phyloP scores from a whole-genome alignment of 2,797 vertebrate species.

The Crocidura indochinensis region DNA sequence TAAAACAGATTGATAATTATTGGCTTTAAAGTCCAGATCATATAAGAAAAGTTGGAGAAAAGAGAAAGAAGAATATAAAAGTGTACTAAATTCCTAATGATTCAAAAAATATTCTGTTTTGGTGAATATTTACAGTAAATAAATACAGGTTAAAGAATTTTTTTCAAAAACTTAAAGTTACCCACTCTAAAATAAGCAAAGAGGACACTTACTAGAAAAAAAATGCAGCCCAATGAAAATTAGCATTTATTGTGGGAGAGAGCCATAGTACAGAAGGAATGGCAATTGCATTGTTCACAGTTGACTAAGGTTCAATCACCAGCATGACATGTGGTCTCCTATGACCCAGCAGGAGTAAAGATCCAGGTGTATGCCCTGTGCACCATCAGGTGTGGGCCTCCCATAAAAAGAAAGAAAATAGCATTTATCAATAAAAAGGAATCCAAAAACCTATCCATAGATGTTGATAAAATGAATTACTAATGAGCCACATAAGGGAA shows the following conservation, averaged over 20 bases:
- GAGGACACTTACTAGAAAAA: neutral
- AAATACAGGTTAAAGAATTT: neutral
- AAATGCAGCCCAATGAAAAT: neutral
- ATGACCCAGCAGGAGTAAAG: no score
- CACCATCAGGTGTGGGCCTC: no score
- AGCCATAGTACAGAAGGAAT: neutral
- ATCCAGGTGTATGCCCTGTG: no score
- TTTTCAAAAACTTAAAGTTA: neutral
- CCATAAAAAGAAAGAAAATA: no score
- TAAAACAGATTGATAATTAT: constrained; percentile 18
- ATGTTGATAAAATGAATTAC: neutral
- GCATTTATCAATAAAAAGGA: no score
- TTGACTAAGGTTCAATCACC: no score
- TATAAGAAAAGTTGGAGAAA: constrained; percentile 35
- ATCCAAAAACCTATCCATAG: neutral
- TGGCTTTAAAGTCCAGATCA: constrained; percentile 42
- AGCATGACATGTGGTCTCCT: no score
- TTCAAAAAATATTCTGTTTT: constrained; percentile 4
- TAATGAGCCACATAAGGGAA: neutral
- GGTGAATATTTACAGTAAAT: neutral
- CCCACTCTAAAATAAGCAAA: neutral
- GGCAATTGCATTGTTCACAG: no score
- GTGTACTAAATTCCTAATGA: neutral
- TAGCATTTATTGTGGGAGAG: neutral
- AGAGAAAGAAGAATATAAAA: neutral